Percentiles rank a stretch among this genome's conserved stretches.
Evolutionary conservation across 2,113 vertebrate genomes (phyloP).

Genomic region (Anas platyrhynchos): DNA sequence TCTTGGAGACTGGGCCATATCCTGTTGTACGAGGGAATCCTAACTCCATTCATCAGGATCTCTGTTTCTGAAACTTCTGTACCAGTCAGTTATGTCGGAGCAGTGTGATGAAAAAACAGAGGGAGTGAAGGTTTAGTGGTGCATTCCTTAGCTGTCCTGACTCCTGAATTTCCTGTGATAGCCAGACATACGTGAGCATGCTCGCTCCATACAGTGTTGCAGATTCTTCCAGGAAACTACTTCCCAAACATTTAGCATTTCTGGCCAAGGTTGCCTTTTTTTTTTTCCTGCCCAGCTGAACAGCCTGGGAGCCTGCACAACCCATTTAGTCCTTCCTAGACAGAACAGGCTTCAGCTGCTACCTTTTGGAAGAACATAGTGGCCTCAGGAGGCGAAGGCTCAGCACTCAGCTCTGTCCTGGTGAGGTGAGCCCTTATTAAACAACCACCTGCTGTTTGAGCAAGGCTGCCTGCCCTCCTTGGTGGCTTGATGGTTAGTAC

Average conservation of each 20-base stretch:
- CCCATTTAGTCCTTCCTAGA: background rate
- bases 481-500: background rate
- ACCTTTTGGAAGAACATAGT: background rate
- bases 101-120: background rate
- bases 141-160: background rate
- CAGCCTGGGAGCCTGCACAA: background rate
- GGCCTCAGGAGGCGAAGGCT: background rate
- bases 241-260: background rate
- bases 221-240: background rate
- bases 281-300: background rate
- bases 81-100: background rate
- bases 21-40: background rate
- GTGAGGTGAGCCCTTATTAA: background rate
- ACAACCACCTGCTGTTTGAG: background rate
- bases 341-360: background rate
- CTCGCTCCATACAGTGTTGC: background rate
- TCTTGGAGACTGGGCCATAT: background rate
- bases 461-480: background rate
- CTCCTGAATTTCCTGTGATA: background rate
- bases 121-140: background rate
- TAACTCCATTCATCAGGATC: background rate
- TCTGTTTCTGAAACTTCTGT: background rate
- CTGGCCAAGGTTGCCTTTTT: background rate
- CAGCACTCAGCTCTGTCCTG: fast-evolving
- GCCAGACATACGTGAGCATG: background rate